phyloP scores from a whole-genome alignment of 2,797 vertebrate genomes.

The Dryobates pubescens region DNA sequence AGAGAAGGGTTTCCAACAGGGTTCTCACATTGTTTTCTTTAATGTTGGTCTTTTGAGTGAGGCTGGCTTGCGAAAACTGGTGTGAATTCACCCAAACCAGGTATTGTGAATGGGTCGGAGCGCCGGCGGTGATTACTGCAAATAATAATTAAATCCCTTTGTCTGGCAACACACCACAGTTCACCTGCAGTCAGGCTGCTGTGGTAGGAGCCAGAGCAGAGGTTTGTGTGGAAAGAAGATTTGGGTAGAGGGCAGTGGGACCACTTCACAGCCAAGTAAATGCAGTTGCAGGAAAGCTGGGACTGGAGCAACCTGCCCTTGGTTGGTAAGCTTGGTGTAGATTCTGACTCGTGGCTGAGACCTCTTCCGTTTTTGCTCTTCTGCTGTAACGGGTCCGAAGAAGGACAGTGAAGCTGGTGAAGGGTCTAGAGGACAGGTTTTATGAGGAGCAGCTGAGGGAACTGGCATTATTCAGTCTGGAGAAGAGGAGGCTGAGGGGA shows the following conservation, averaged over 20 bases:
- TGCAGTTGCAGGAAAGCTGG: background rate
- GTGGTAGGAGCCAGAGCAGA: background rate
- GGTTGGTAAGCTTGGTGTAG: rapidly evolving
- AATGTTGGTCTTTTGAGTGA: conserved; percentile 2
- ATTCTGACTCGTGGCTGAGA: background rate
- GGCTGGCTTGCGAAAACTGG: background rate
- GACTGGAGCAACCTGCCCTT: background rate
- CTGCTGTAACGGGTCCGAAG: background rate
- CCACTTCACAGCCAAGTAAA: background rate
- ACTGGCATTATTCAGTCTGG: too few relatives aligned
- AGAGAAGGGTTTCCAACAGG: conserved; percentile 20
- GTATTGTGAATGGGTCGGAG: background rate
- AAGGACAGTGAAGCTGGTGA: too few relatives aligned
- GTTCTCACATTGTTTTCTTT: conserved; percentile 13
- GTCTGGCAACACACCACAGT: background rate
- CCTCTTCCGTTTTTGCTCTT: background rate
- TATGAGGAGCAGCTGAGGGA: too few relatives aligned
- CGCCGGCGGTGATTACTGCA: conserved; percentile 38
- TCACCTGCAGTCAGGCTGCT: background rate
- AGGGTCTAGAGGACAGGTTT: too few relatives aligned
- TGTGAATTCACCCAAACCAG: background rate
- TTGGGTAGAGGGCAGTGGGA: background rate
- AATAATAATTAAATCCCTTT: conserved; percentile 16
- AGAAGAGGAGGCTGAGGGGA: too few relatives aligned
- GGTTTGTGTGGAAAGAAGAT: background rate